phyloP scores from a whole-genome alignment of 2,113 vertebrate species.

The Chaetura pelagica region DNA sequence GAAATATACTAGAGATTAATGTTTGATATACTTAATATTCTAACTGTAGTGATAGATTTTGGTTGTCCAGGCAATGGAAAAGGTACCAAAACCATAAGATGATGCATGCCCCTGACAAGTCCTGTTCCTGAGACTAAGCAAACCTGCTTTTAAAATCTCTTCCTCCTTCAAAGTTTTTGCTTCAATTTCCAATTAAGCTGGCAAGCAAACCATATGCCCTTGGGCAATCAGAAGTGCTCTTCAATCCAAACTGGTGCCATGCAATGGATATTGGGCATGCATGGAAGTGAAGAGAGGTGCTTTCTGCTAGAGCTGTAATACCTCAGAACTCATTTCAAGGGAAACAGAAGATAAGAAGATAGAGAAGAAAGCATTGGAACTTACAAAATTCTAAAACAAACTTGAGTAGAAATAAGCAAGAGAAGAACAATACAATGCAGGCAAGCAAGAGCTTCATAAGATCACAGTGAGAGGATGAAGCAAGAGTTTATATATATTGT shows the following conservation, averaged over 20 bases:
- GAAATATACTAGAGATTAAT: neutral
- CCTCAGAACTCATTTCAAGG: constrained; percentile 36
- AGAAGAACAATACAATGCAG: neutral
- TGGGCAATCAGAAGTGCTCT: neutral
- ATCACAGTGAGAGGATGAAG: neutral
- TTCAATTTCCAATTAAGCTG: constrained; percentile 5
- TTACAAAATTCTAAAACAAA: neutral
- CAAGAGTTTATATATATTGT: neutral
- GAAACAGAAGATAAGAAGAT: constrained; percentile 21
- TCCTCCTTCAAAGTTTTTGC: constrained; percentile 34
- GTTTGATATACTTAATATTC: neutral
- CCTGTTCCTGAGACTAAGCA: neutral
- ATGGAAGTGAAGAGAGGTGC: constrained; percentile 1
- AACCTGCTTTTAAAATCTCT: constrained; percentile 32
- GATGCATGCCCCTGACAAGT: neutral
- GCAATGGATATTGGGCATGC: constrained; percentile 21
- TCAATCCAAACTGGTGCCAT: constrained; percentile 17
- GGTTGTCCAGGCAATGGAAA: neutral
- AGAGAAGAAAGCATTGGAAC: constrained; percentile 19
- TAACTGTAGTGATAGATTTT: neutral
- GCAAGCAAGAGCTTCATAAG: constrained; percentile 10
- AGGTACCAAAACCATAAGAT: neutral
- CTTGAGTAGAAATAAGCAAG: neutral
- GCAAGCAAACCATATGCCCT: constrained; percentile 3
- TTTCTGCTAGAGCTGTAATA: constrained; percentile 4